Base-by-base conservation (phyloP, 2,888 invertebrate genomes). In the Agrotis ipsilon region DNA sequence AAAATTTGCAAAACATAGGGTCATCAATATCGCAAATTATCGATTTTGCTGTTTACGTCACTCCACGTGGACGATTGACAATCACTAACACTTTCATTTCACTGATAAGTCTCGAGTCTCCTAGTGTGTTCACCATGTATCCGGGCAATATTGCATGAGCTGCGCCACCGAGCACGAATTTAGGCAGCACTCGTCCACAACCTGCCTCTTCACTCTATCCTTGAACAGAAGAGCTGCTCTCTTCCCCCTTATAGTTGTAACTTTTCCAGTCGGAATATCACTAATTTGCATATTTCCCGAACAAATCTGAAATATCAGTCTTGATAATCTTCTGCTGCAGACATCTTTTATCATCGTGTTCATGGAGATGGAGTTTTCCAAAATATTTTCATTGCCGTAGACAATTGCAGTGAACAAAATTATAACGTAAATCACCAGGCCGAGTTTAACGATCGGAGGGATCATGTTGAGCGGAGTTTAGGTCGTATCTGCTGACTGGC, bases 111-210 rank as follows among this genome's bases (percentile, higher is more conserved):
- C 62, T 63, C 51, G 51, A 71, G 48, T 76, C 43, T 62, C 16
- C 11, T 13, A 32, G 6, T 51, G 21, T 21, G 59, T 32, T 94
- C 93, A 94, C 93, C 94, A 94, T 68, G 89, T 90, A 46, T 94
- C 93, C 16, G 94, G 93, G 80, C 96, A 96, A 74, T 94, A 95
- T 54, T 93, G 88, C 19, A 94, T 80, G n/a, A 96, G 81, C 75
- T 94, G 90, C 3, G 92, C 86, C 18, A 95, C 84, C 0, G 93
- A 90, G 68, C 96, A 96, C 0, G 94, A 83, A 16, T 83, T 87
- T 2, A 86, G 69, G 70, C 96, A 96, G 81, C 96, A 96, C 71
- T 94, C 92, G 52, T 93, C 90, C 0, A 84, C 92, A 4, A 95
- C 83, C 73, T 91, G 92, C 60, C 93, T 87, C 76, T 88, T 92